phyloP scores from a whole-genome alignment of 1,140 invertebrate species.

The Amphibalanus amphitrite region DNA sequence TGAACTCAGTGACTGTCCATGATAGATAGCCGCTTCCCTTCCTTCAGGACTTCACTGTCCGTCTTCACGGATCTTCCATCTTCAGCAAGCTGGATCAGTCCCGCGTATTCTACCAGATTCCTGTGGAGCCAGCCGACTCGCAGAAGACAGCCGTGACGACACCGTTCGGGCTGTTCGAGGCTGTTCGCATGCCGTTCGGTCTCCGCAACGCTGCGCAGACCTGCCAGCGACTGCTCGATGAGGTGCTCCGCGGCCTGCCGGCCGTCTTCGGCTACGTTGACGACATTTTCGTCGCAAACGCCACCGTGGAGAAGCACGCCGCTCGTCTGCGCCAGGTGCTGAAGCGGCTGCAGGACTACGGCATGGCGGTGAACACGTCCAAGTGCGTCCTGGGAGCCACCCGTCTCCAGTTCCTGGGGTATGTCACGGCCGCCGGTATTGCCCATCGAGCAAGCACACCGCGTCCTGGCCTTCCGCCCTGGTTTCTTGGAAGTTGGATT shows the following conservation, averaged over 20 bases:
- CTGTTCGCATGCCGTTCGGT: conserved; percentile 22
- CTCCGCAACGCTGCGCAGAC: conserved; percentile 21
- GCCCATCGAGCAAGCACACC: no score
- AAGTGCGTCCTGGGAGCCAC: conserved; percentile 10
- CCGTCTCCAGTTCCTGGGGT: conserved; percentile 10
- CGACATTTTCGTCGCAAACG: conserved; percentile 12
- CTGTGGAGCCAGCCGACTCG: conserved; percentile 8
- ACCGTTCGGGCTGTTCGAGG: conserved; percentile 21
- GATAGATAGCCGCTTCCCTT: conserved; percentile 21
- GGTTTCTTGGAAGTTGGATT: no score
- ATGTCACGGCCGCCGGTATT: neutral
- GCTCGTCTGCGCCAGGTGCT: conserved; percentile 11
- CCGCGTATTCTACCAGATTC: conserved; percentile 14
- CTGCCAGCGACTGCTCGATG: conserved; percentile 16
- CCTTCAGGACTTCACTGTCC: conserved; percentile 15
- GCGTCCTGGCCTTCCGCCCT: no score
- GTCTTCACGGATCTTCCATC: conserved; percentile 8
- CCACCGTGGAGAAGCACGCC: conserved; percentile 7
- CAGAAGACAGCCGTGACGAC: conserved; percentile 19
- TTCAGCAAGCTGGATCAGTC: conserved; percentile 17
- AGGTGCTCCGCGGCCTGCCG: conserved; percentile 9
- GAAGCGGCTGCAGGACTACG: conserved; percentile 12
- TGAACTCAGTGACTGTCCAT: conserved; percentile 26
- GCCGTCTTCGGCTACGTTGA: conserved; percentile 13
- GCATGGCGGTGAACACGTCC: conserved; percentile 9